Percentiles rank a stretch among this genome's conserved stretches.
Conservation (phyloP, 92 coral and sea anemone genomes). For the Umimayanthus kanabou region DNA sequence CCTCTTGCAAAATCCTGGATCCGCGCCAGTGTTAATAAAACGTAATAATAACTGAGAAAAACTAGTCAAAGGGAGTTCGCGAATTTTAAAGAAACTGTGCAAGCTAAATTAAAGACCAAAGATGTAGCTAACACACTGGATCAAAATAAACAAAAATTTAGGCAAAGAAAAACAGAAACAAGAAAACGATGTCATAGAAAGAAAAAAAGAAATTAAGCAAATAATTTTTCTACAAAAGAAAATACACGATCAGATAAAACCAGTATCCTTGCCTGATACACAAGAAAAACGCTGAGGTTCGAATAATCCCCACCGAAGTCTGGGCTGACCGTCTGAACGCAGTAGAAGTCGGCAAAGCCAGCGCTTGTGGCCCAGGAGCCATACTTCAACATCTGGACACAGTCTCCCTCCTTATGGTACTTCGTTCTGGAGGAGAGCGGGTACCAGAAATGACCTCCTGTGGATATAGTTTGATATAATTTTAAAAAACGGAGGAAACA, state of each 20-base stretch:
- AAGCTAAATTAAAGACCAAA: too few species aligned
- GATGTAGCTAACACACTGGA: too few species aligned
- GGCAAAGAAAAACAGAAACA: too few species aligned
- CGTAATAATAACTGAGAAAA: too few species aligned
- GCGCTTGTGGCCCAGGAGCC: constrained; percentile 73
- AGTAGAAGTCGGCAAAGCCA: constrained; percentile 65
- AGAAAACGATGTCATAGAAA: too few species aligned
- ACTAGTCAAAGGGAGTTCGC: too few species aligned
- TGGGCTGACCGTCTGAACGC: constrained; percentile 61
- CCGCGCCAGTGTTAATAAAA: too few species aligned
- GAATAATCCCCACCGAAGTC: constrained; percentile 53
- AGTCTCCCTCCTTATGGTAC: constrained; percentile 39
- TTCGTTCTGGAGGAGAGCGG: constrained; percentile 61
- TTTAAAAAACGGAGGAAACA: neutral
- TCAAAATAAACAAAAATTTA: too few species aligned
- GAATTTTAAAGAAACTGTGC: too few species aligned
- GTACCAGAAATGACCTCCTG: constrained; percentile 66
- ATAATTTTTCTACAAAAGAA: too few species aligned
- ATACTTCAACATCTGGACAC: constrained; percentile 57
- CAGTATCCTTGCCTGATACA: constrained; percentile 45
- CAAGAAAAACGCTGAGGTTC: constrained; percentile 48
- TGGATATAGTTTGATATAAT: neutral
- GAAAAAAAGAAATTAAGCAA: too few species aligned
- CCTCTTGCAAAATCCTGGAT: too few species aligned
- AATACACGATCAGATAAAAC: neutral